These are phyloP conservation scores for Epinephelus moara DNA, from an alignment of 2,113 vertebrate genomes.

Conservation along the genomic window DNA sequence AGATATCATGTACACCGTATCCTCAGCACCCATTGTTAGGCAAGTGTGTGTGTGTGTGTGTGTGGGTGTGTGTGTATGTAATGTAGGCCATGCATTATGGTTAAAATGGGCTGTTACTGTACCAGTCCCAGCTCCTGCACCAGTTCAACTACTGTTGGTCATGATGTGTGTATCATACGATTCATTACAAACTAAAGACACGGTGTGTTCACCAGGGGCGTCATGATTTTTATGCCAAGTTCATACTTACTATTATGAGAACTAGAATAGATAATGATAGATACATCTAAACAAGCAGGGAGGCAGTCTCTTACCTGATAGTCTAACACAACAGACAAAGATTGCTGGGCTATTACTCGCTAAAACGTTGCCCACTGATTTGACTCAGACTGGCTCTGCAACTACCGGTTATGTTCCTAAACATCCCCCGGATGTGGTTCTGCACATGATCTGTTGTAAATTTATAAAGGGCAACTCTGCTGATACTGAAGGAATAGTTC, in stretches of 20 bases:
- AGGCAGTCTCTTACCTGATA: constrained; percentile 61
- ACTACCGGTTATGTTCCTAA: constrained; percentile 7
- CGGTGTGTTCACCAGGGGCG: constrained; percentile 6
- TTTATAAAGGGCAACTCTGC: background rate
- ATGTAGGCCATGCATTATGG: constrained; percentile 47
- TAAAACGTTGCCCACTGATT: constrained; percentile 40
- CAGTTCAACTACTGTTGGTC: constrained; percentile 34
- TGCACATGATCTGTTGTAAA: background rate
- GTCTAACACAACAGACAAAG: constrained; percentile 70
- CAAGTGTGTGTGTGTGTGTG: constrained; percentile 23
- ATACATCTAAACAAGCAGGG: constrained; percentile 66
- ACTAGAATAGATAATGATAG: constrained; percentile 49
- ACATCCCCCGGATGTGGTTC: background rate
- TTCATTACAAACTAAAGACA: constrained; percentile 50
- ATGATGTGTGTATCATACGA: constrained; percentile 18
- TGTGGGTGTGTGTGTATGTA: constrained; percentile 14
- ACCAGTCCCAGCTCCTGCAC: constrained; percentile 14
- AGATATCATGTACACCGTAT: constrained; percentile 56
- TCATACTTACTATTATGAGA: constrained; percentile 50
- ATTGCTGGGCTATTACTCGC: constrained; percentile 39
- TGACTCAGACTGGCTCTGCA: constrained; percentile 35
- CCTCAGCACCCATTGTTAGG: constrained; percentile 73
- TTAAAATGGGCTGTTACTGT: constrained; percentile 18
- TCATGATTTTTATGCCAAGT: constrained; percentile 43
- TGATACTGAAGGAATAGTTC: background rate